Conservation (phyloP, 2,888 invertebrate species). For the Cremastobaeus sp. region DNA sequence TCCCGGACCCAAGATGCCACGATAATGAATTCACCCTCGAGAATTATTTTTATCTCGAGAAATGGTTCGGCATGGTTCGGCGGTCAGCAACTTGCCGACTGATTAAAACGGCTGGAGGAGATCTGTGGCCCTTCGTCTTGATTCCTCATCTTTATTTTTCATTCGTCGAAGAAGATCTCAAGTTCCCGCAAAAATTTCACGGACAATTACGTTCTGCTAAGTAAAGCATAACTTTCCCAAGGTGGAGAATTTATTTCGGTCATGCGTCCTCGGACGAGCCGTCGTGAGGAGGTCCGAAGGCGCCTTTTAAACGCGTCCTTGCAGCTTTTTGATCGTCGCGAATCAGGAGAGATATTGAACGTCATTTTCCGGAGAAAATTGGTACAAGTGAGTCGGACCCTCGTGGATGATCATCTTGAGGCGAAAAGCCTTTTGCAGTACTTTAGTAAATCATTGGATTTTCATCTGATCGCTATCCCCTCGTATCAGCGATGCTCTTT, state of each 20-base stretch:
- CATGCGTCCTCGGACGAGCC: too few relatives aligned
- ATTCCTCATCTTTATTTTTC: slow-evolving; percentile 58
- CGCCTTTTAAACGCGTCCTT: background rate
- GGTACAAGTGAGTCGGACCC: too few relatives aligned
- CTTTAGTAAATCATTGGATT: slow-evolving; percentile 68
- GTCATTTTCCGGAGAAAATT: slow-evolving; percentile 21
- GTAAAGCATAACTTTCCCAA: slow-evolving; percentile 20
- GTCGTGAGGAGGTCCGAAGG: background rate
- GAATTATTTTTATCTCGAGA: slow-evolving; percentile 44
- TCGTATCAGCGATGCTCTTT: slow-evolving; percentile 3
- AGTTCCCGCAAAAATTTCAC: slow-evolving; percentile 67
- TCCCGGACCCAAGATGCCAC: slow-evolving; percentile 1
- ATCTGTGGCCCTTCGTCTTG: slow-evolving; percentile 31
- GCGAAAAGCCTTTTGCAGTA: slow-evolving; percentile 63
- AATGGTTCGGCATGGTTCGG: slow-evolving; percentile 25
- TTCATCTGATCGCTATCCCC: slow-evolving; percentile 62
- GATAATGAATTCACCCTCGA: slow-evolving; percentile 40
- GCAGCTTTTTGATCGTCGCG: slow-evolving; percentile 13
- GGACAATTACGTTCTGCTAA: slow-evolving; percentile 62
- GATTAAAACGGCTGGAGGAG: slow-evolving; percentile 39
- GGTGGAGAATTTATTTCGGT: slow-evolving; percentile 4
- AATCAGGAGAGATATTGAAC: slow-evolving; percentile 1
- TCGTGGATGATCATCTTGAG: slow-evolving; percentile 36
- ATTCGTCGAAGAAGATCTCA: slow-evolving; percentile 61
- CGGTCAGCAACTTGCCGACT: slow-evolving; percentile 39